Conservation (phyloP, 2,113 vertebrate genomes). For the Oreochromis tanganicae region DNA sequence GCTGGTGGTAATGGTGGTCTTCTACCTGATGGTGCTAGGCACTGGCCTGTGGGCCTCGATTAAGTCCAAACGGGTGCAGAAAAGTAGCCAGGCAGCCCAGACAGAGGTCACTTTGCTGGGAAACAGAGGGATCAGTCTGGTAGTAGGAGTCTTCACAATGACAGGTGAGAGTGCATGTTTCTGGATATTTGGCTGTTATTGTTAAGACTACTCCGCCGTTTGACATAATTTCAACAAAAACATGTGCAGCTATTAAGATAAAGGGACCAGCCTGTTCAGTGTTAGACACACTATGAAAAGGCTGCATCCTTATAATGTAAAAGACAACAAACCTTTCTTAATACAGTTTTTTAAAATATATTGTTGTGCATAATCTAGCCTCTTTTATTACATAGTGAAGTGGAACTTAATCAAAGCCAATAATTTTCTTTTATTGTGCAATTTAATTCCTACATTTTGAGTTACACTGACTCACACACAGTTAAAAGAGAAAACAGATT, state of each 20-base stretch:
- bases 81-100: background rate
- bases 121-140: conserved; percentile 24
- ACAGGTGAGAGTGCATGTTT: conserved; percentile 5
- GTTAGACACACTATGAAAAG: background rate
- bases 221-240: background rate
- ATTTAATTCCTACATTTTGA: background rate
- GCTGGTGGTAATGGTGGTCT: conserved; percentile 3
- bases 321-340: background rate
- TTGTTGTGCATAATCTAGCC: background rate
- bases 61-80: background rate
- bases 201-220: background rate
- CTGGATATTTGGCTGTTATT: background rate
- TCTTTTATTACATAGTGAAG: background rate
- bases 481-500: background rate
- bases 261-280: background rate
- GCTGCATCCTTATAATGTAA: background rate
- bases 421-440: background rate
- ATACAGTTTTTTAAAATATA: accelerated
- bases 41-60: conserved; percentile 36
- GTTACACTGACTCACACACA: background rate
- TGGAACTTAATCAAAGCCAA: background rate
- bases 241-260: background rate
- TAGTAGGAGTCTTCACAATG: conserved; percentile 36
- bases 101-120: conserved; percentile 34
- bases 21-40: conserved; percentile 41